Base-by-base conservation (phyloP, 2,797 vertebrate species). In the Pangasius krempfi region DNA sequence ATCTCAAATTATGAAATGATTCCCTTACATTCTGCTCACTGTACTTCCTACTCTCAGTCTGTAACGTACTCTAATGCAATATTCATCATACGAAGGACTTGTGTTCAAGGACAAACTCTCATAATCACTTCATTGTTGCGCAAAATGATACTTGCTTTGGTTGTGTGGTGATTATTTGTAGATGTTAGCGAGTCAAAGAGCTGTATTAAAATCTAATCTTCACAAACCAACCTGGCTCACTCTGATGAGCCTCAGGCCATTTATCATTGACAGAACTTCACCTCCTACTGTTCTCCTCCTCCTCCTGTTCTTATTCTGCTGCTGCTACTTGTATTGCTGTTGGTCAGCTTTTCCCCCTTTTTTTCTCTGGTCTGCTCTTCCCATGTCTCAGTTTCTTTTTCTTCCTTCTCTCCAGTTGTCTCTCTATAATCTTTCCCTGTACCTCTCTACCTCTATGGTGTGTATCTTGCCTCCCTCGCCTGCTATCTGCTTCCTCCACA, bases 161-260 rank as follows among this genome's bases (percentile, higher is more conserved):
- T 93, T 94, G 91, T 91, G 87, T 89, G 92, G 93, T 95, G 95
- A 96, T 95, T 95, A 95, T 95, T 95, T 95, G 92, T 86, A 91
- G 93, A 92, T 90, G 91, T 93, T 95, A 93, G 94, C 93, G 78
- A 90, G 89, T 88, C 88, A 95, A 94, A 94, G 94, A 92, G 89
- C 94, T 94, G 94, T 94, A 96, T 96, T 96, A 95, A 96, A 96
- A 96, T 96, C 95, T 96, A 96, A 97, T 96, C 96, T 96, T 95
- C 95, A 94, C 96, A 96, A 95, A 94, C 93, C 94, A 96, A 95
- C 95, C 95, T 95, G 94, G 94, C 92, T 94, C 93, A 95, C 91
- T 91, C 95, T 95, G 95, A 96, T 96, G 94, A 95, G 93, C 95
- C 93, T 93, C 40, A 30, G 93, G 94, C 95, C 93, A 96, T 97